Conservation (phyloP, 2,113 vertebrate genomes). For the Blennius ocellaris region DNA sequence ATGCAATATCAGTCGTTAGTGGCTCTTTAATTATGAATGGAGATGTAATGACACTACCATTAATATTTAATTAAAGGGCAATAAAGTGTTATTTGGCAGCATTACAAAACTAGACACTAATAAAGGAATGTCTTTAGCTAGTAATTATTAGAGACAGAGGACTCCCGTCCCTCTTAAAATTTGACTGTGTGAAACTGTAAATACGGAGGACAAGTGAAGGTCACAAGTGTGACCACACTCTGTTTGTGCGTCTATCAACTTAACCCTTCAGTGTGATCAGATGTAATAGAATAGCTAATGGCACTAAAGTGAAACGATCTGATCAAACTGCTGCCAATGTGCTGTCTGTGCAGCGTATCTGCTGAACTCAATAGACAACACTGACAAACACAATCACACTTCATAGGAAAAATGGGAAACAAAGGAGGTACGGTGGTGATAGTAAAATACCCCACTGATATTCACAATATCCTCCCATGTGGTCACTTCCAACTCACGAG, state of each 20-base stretch:
- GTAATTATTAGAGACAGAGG: conserved; percentile 72
- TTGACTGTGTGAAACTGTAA: conserved; percentile 58
- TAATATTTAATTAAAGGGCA: conserved; percentile 89
- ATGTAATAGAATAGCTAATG: conserved; percentile 24
- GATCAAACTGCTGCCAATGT: conserved; percentile 8
- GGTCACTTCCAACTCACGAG: conserved; percentile 23
- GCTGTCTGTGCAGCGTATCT: conserved; percentile 5
- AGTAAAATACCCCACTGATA: conserved; percentile 12
- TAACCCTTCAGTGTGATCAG: conserved; percentile 22
- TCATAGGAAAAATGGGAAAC: conserved; percentile 19
- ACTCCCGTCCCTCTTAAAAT: conserved; percentile 68
- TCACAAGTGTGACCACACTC: conserved; percentile 43
- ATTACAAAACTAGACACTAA: conserved; percentile 86
- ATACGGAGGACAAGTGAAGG: conserved; percentile 64
- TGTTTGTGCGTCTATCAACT: conserved; percentile 33
- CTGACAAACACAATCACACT: conserved; percentile 28
- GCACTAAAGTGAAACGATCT: conserved; percentile 24
- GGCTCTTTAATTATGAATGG: conserved; percentile 86
- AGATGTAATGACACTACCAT: conserved; percentile 84
- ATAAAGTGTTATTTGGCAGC: conserved; percentile 88
- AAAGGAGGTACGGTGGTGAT: conserved; percentile 42
- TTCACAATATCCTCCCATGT: conserved; percentile 16
- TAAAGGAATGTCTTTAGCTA: conserved; percentile 81
- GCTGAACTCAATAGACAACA: conserved; percentile 44
- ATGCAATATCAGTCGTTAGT: conserved; percentile 85